phyloP scores from a whole-genome alignment of 1,140 invertebrate genomes.

The Sycobia sp. region DNA sequence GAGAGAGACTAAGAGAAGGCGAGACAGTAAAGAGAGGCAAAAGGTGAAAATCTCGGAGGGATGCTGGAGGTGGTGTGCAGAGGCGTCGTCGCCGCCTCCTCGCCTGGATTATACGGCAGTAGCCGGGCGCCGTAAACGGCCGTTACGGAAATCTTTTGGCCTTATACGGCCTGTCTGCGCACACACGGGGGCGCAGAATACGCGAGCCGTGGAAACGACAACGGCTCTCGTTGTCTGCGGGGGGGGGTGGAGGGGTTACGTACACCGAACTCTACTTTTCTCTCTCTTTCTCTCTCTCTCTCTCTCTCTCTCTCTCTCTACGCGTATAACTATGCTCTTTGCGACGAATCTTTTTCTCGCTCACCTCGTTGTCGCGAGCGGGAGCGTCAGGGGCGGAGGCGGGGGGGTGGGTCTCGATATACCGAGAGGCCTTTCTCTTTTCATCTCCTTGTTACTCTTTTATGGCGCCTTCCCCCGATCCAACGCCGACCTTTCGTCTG shows the following conservation, averaged over 20 bases:
- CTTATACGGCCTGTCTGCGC: not conserved
- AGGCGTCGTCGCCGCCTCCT: not conserved
- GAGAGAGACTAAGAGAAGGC: not conserved
- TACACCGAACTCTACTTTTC: too few species aligned
- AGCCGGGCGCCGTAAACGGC: constrained; percentile 30
- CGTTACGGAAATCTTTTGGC: constrained; percentile 36
- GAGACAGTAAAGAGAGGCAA: not conserved
- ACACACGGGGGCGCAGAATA: not conserved
- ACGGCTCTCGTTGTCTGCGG: not conserved
- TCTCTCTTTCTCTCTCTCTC: too few species aligned
- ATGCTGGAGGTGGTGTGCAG: not conserved
- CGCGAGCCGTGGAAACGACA: not conserved
- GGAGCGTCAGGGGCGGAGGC: too few species aligned
- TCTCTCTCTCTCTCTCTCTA: not conserved
- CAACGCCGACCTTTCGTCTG: constrained; percentile 26
- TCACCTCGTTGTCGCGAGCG: too few species aligned
- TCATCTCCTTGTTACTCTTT: constrained; percentile 31
- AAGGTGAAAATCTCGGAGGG: constrained; percentile 30
- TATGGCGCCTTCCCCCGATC: constrained; percentile 29
- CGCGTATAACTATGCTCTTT: constrained; percentile 8
- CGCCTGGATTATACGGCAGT: constrained; percentile 18
- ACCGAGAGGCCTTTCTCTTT: constrained; percentile 13
- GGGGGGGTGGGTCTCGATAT: not conserved
- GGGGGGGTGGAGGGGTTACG: not conserved
- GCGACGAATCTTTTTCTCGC: constrained; percentile 25